phyloP scores from a whole-genome alignment of 2,888 invertebrate species.

The Callosobruchus maculatus region DNA sequence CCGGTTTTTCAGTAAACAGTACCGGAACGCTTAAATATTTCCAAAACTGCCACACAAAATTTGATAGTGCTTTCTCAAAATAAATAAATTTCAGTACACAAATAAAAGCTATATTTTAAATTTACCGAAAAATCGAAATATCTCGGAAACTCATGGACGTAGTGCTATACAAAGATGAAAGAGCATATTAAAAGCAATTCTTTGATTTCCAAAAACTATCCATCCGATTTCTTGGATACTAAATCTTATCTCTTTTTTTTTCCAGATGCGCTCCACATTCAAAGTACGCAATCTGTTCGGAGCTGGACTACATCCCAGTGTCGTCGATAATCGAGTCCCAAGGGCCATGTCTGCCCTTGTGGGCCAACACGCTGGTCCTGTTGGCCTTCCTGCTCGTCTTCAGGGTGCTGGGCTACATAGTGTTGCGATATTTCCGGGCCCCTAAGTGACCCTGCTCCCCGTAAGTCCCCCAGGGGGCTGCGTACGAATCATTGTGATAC shows the following conservation, averaged over 20 bases:
- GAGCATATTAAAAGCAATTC: too few relatives aligned
- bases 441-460: constrained; percentile 54
- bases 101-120: too few relatives aligned
- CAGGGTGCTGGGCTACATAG: constrained; percentile 68
- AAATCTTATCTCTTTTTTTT: constrained; percentile 19
- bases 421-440: constrained; percentile 66
- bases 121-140: too few relatives aligned
- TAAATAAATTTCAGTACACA: too few relatives aligned
- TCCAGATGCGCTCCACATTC: constrained; percentile 66
- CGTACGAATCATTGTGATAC: constrained; percentile 33
- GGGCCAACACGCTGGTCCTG: constrained; percentile 71
- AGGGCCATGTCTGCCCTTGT: constrained; percentile 62
- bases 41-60: too few relatives aligned
- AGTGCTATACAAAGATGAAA: too few relatives aligned
- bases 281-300: constrained; percentile 61
- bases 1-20: too few relatives aligned
- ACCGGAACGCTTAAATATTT: too few relatives aligned
- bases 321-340: constrained; percentile 64
- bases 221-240: too few relatives aligned
- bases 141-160: too few relatives aligned
- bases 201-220: too few relatives aligned
- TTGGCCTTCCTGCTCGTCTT: constrained; percentile 68
- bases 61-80: too few relatives aligned
- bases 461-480: not conserved
- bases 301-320: constrained; percentile 61